Conservation (phyloP, 2,113 vertebrate genomes). For the Choloepus hoffmanni region DNA sequence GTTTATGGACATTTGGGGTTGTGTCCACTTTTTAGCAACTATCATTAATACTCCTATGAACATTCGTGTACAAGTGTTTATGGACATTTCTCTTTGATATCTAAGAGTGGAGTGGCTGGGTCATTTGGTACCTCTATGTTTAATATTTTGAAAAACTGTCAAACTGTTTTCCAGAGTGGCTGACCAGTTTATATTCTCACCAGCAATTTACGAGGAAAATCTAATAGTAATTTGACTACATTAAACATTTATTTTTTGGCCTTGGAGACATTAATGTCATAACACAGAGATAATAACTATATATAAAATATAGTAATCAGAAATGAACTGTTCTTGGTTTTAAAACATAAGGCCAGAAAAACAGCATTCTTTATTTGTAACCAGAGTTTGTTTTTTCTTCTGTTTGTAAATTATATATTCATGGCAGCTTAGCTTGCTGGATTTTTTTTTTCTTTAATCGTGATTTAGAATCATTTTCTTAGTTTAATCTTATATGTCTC, state of each 20-base stretch:
- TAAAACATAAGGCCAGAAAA: constrained; percentile 18
- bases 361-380: neutral
- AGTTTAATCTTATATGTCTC: neutral
- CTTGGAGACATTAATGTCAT: neutral
- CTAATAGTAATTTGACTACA: neutral
- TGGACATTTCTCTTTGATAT: neutral
- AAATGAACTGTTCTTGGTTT: neutral
- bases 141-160: neutral
- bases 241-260: neutral
- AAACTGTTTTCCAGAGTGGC: neutral
- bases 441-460: neutral
- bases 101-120: neutral
- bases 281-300: neutral
- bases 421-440: neutral
- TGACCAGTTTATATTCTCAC: neutral
- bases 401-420: neutral
- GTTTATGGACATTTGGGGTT: neutral
- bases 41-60: neutral
- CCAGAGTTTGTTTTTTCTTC: constrained; percentile 8
- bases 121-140: neutral
- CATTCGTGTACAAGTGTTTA: neutral
- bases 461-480: constrained; percentile 39
- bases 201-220: neutral
- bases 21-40: neutral
- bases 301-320: neutral